These are phyloP conservation scores for Vireo griseus DNA, from an alignment of 2,797 vertebrate species.

Conservation along the genomic window DNA sequence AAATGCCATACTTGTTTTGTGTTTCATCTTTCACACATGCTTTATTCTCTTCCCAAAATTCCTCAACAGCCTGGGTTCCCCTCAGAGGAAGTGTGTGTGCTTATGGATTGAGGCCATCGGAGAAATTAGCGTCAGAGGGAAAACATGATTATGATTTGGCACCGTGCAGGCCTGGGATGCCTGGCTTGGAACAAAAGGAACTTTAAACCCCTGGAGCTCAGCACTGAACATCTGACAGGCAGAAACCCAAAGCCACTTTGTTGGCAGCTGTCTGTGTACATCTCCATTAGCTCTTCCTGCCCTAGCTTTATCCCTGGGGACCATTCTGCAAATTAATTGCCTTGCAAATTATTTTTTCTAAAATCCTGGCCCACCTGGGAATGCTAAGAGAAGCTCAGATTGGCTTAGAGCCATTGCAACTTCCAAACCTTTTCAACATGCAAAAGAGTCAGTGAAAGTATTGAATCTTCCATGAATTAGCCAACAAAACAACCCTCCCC, in stretches of 20 bases:
- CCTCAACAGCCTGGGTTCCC: neutral
- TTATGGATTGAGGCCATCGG: neutral
- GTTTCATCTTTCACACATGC: neutral
- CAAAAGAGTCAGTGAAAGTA: neutral
- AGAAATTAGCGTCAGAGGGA: neutral
- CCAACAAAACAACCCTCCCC: neutral
- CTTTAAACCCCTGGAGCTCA: neutral
- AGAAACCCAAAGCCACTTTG: neutral
- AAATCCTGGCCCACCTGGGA: neutral
- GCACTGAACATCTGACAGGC: neutral
- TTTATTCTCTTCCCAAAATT: neutral
- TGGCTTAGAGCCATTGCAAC: neutral
- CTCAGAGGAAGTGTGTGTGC: neutral
- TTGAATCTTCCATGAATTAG: neutral
- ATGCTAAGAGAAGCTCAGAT: neutral
- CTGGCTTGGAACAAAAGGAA: neutral
- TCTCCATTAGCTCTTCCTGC: neutral
- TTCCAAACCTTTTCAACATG: neutral
- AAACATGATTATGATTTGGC: neutral
- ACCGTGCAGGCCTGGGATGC: neutral
- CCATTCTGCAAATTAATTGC: neutral
- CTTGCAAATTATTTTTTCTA: neutral
- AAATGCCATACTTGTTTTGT: neutral
- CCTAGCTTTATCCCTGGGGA: neutral
- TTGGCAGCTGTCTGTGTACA: neutral